A percentile compares a stretch with the other conserved stretches of the same genome.
Conservation (phyloP, 2,113 vertebrate species). For the Acanthisitta chloris region DNA sequence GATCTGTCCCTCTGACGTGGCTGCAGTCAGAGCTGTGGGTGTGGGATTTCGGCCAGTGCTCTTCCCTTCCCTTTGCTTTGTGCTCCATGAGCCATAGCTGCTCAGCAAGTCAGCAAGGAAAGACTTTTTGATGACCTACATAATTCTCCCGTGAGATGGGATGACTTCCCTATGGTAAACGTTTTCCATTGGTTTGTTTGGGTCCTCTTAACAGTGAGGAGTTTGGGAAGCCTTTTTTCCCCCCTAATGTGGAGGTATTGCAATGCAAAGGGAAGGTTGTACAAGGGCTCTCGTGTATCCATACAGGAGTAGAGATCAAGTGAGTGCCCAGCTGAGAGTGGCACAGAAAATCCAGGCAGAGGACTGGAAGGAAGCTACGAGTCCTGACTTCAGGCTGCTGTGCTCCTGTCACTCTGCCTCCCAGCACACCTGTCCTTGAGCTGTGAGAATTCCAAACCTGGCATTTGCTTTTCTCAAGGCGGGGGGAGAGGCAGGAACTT, state of each 20-base stretch:
- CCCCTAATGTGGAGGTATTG: neutral
- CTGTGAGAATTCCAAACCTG: rapidly evolving
- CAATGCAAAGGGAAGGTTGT: neutral
- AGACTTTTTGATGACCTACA: neutral
- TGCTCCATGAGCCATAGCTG: neutral
- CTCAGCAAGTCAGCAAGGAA: neutral
- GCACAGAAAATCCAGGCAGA: neutral
- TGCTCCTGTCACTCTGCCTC: rapidly evolving
- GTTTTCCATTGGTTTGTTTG: neutral
- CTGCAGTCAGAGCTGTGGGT: neutral
- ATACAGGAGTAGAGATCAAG: neutral
- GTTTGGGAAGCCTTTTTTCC: neutral
- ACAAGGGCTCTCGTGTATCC: neutral
- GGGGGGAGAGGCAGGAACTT: neutral
- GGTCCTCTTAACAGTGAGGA: neutral
- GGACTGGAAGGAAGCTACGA: neutral
- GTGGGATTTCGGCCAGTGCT: neutral
- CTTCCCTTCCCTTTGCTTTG: neutral
- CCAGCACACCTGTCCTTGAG: rapidly evolving
- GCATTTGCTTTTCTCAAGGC: neutral
- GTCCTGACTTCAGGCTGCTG: neutral
- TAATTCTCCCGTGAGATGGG: neutral
- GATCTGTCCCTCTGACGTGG: neutral
- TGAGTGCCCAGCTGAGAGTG: neutral
- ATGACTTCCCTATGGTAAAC: neutral